phyloP scores from a whole-genome alignment of 2,797 vertebrate species.

The Xerus rutilus region DNA sequence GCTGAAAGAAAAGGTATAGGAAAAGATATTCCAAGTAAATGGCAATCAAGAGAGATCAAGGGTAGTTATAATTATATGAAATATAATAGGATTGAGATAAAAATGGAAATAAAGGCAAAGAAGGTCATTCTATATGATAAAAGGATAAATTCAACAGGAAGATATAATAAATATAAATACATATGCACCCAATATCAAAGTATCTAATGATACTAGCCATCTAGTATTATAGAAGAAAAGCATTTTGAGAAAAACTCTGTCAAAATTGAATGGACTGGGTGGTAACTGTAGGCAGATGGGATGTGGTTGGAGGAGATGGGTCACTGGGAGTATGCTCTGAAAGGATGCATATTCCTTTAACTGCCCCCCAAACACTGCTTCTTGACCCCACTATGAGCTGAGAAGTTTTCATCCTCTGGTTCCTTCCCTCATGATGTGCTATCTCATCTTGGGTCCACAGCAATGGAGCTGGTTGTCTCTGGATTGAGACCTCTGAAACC shows the following conservation, averaged over 20 bases:
- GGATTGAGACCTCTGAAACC: no score
- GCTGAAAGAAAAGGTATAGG: neutral
- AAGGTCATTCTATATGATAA: neutral
- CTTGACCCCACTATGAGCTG: no score
- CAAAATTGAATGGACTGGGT: neutral
- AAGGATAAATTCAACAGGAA: neutral
- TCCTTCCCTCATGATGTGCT: no score
- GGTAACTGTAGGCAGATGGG: no score
- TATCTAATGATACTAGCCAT: no score
- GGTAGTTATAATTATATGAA: neutral
- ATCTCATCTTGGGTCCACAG: no score
- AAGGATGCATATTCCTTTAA: no score
- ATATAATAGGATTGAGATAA: neutral
- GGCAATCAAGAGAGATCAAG: neutral
- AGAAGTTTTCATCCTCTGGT: no score
- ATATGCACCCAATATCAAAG: neutral
- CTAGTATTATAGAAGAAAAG: neutral
- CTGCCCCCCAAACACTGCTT: no score
- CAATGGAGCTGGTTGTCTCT: no score
- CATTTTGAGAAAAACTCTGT: neutral
- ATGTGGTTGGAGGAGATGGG: no score
- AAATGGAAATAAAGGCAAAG: neutral
- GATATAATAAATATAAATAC: neutral
- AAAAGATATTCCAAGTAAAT: neutral
- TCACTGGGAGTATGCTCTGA: no score